A percentile compares a stretch with the other conserved stretches of the same genome.
These are phyloP conservation scores for Danionella cerebrum DNA, from an alignment of 2,113 vertebrate genomes.

Conservation along the genomic window DNA sequence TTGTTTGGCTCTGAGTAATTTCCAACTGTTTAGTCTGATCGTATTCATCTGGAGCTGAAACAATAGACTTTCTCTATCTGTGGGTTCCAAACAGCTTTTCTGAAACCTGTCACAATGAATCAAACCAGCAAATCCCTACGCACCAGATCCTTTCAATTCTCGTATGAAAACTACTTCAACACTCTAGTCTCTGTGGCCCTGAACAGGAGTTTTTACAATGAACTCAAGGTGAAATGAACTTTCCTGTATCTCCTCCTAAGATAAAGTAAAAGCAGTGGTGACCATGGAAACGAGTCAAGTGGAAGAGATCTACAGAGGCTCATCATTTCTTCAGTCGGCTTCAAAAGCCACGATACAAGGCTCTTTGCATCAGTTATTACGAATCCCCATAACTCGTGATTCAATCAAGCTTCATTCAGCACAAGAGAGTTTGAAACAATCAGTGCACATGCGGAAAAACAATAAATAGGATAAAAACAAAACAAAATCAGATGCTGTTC, in stretches of 20 bases:
- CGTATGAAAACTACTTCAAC: background rate
- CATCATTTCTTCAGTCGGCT: background rate
- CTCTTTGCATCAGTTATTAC: background rate
- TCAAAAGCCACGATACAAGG: background rate
- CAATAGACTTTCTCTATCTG: background rate
- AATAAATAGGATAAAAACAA: background rate
- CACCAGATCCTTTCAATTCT: background rate
- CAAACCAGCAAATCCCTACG: background rate
- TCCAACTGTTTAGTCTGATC: no score
- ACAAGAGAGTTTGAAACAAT: no score
- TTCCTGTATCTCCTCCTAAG: background rate
- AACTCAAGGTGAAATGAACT: slow-evolving; percentile 22
- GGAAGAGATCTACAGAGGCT: slow-evolving; percentile 22
- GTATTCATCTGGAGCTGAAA: no score
- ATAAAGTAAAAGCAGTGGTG: slow-evolving; percentile 29
- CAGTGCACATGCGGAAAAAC: background rate
- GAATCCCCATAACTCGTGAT: no score
- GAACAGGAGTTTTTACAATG: slow-evolving; percentile 8
- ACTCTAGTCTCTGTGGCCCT: background rate
- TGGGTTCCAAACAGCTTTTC: background rate
- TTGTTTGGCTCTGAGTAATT: no score
- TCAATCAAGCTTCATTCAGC: no score
- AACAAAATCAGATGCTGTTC: background rate
- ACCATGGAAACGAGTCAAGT: slow-evolving; percentile 42
- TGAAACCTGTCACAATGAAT: background rate